phyloP scores from a whole-genome alignment of 2,797 vertebrate species.

The Trematocara caparti region DNA sequence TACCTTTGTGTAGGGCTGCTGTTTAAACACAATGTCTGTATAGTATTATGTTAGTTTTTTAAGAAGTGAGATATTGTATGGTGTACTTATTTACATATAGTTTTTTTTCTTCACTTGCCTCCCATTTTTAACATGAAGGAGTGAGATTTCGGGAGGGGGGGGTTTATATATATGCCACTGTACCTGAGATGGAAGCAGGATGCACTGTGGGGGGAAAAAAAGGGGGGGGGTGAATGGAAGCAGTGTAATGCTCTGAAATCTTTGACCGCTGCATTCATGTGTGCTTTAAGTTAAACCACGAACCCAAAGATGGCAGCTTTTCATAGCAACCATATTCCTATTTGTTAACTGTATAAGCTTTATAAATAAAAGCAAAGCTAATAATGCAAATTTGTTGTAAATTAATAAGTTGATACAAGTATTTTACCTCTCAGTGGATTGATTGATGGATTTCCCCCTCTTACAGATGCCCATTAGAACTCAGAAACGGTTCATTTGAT shows the following conservation, averaged over 20 bases:
- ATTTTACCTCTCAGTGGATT: not conserved
- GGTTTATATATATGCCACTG: not conserved
- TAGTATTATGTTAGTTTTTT: too few relatives aligned
- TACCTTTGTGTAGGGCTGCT: too few relatives aligned
- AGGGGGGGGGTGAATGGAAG: accelerated
- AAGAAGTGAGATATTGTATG: too few relatives aligned
- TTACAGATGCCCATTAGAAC: not conserved
- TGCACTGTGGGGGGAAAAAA: not conserved
- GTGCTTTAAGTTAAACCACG: not conserved
- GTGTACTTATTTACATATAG: too few relatives aligned
- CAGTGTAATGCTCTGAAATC: not conserved
- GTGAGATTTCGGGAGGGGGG: not conserved
- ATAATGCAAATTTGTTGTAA: not conserved
- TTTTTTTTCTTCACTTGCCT: not conserved
- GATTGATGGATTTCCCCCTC: not conserved
- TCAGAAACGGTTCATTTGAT: not conserved
- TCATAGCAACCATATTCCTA: not conserved
- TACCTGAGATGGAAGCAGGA: not conserved
- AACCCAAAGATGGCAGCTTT: not conserved
- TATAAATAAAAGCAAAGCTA: not conserved
- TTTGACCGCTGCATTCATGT: not conserved
- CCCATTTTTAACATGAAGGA: accelerated
- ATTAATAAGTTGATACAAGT: not conserved
- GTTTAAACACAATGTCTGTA: too few relatives aligned
- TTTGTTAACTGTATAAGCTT: not conserved